Evolutionary conservation across 2,797 vertebrate genomes (phyloP).

Genomic region (Alca torda): DNA sequence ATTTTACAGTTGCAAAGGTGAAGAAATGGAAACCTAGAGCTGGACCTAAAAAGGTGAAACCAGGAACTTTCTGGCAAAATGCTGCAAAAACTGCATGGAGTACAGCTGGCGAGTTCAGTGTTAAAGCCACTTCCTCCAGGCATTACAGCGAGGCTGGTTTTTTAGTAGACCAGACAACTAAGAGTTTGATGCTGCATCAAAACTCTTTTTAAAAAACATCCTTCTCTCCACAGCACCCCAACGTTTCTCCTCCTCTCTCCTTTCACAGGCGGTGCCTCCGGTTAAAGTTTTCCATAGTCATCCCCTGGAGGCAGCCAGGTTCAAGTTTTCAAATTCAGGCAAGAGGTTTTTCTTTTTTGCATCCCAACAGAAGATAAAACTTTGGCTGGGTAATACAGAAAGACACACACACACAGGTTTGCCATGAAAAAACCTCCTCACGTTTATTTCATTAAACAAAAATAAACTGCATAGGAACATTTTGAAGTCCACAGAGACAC

Average conservation of each 20-base stretch:
- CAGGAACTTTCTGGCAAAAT: background rate
- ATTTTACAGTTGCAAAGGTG: background rate
- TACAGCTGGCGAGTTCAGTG: background rate
- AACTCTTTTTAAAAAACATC: too few species aligned
- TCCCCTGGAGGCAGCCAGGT: too few species aligned
- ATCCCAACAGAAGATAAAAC: background rate
- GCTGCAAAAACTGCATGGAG: too few species aligned
- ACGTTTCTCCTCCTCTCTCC: background rate
- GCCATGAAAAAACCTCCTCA: constrained; percentile 82
- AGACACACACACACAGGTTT: constrained; percentile 16
- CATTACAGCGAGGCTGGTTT: background rate
- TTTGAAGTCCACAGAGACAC: constrained; percentile 98
- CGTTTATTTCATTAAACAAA: constrained; percentile 94
- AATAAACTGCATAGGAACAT: constrained; percentile 99
- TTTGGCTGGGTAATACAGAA: background rate
- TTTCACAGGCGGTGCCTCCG: background rate
- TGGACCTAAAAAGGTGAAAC: background rate
- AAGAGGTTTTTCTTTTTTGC: background rate
- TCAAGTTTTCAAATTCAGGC: background rate
- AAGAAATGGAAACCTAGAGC: background rate
- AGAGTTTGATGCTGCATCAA: background rate
- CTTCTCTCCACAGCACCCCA: background rate
- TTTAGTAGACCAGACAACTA: background rate
- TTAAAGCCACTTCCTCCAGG: background rate
- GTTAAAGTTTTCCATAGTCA: too few species aligned